Evolutionary conservation across 2,113 vertebrate species (phyloP).

Genomic region (Catagonus wagneri): DNA sequence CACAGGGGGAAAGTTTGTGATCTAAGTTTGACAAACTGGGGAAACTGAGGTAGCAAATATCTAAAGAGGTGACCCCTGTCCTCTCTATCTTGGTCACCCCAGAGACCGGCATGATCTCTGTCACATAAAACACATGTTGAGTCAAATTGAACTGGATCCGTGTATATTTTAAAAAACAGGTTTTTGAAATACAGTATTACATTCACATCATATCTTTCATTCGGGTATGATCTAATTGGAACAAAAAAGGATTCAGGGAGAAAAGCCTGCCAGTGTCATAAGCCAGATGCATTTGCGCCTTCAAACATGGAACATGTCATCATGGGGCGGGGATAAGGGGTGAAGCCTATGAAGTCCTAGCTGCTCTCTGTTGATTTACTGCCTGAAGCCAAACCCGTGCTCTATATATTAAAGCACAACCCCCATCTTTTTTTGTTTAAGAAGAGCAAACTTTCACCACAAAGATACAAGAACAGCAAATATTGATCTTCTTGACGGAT

Average conservation of each 20-base stretch:
- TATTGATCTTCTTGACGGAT: slow-evolving; percentile 90
- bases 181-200: neutral
- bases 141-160: neutral
- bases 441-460: slow-evolving; percentile 84
- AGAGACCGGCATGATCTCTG: neutral
- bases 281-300: neutral
- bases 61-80: neutral
- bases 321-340: neutral
- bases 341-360: slow-evolving; percentile 56
- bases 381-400: slow-evolving; percentile 70
- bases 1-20: neutral
- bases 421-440: slow-evolving; percentile 77
- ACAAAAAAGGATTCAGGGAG: neutral
- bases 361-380: slow-evolving; percentile 64
- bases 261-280: neutral
- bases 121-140: neutral
- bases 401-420: slow-evolving; percentile 79
- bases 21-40: neutral
- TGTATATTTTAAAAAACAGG: neutral
- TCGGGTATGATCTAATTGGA: neutral
- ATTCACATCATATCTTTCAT: neutral
- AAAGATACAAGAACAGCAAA: slow-evolving; percentile 91
- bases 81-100: neutral
- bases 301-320: neutral
- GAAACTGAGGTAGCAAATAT: neutral